A percentile compares a stretch with the other conserved stretches of the same genome.
phyloP scores from a whole-genome alignment of 2,797 vertebrate species.

The Centropyge bicolor region DNA sequence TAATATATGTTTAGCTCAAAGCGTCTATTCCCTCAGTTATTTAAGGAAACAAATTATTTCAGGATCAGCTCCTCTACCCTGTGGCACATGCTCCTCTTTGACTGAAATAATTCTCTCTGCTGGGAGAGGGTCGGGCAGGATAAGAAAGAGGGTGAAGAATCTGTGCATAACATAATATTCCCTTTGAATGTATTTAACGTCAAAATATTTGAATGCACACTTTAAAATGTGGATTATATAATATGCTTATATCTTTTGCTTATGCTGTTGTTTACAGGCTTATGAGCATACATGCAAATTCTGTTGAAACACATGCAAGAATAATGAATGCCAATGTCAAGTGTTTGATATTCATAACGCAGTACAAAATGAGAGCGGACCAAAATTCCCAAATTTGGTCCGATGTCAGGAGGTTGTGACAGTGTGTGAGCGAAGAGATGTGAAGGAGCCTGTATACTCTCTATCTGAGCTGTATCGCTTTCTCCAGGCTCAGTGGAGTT shows the following conservation, averaged over 20 bases:
- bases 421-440: conserved; percentile 14
- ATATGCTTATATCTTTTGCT: neutral
- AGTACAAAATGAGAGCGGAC: conserved; percentile 2
- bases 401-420: conserved; percentile 4
- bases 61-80: conserved; percentile 76
- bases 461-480: conserved; percentile 32
- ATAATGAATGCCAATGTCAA: conserved; percentile 25
- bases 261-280: conserved; percentile 3
- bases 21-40: conserved; percentile 77
- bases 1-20: conserved; percentile 66
- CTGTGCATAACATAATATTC: conserved; percentile 22
- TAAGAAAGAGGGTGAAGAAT: conserved; percentile 18
- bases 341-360: conserved; percentile 20
- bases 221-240: conserved; percentile 14
- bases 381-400: neutral
- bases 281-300: conserved; percentile 15
- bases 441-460: conserved; percentile 14
- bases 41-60: conserved; percentile 85
- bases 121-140: conserved; percentile 15
- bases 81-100: conserved; percentile 74
- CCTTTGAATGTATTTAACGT: conserved; percentile 31
- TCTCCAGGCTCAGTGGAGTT: conserved; percentile 41
- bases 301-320: conserved; percentile 6
- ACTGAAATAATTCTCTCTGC: conserved; percentile 64
- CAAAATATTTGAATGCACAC: neutral